Evolutionary conservation across 1,140 invertebrate species (phyloP).

Genomic region (Aphidius ervi): DNA sequence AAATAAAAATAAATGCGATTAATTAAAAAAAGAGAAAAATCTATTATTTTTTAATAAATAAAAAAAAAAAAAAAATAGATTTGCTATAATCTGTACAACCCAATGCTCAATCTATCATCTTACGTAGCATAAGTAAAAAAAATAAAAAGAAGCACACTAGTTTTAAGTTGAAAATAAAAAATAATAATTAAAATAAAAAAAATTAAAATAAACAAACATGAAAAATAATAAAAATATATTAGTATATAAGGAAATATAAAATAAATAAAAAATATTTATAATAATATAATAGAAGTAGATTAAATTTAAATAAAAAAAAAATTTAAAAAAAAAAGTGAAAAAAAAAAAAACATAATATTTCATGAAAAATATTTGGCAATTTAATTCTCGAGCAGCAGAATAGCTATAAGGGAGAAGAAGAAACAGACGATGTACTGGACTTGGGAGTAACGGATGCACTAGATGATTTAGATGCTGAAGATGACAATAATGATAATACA

Average conservation of each 20-base stretch:
- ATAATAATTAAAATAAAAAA: constrained; percentile 1
- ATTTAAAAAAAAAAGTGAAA: constrained; percentile 8
- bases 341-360: constrained; percentile 25
- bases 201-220: not conserved
- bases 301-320: not conserved
- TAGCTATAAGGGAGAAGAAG: constrained; percentile 54
- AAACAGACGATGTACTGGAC: constrained; percentile 51
- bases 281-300: not conserved
- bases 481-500: constrained; percentile 45
- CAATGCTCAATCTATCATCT: too few species aligned
- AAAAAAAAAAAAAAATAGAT: too few species aligned
- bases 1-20: too few species aligned
- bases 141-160: too few species aligned
- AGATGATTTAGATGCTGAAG: constrained; percentile 51
- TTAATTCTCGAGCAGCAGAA: constrained; percentile 53
- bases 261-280: not conserved
- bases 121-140: too few species aligned
- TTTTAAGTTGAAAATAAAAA: not conserved
- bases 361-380: constrained; percentile 48
- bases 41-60: too few species aligned
- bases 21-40: too few species aligned
- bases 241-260: not conserved
- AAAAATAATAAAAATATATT: not conserved
- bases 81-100: too few species aligned
- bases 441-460: constrained; percentile 50